These are phyloP conservation scores for Drosophila burlai DNA, from an alignment of 1,140 invertebrate genomes.

Conservation along the genomic window DNA sequence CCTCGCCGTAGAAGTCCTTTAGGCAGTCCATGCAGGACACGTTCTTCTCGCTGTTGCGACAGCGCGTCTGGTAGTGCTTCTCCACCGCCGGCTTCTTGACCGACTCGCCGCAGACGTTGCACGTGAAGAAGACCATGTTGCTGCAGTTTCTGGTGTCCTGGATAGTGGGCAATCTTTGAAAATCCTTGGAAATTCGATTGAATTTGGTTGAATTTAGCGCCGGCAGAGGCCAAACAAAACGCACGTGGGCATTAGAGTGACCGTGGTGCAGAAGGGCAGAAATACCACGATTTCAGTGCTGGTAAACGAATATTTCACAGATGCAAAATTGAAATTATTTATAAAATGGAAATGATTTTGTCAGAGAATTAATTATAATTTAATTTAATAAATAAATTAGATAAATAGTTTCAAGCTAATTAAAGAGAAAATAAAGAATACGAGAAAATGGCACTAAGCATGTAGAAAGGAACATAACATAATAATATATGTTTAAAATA, in stretches of 20 bases:
- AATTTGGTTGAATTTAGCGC: slow-evolving; percentile 22
- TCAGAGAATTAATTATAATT: no score
- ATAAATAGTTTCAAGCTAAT: no score
- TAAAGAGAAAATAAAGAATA: no score
- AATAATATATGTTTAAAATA: no score
- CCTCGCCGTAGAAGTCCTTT: slow-evolving; percentile 92
- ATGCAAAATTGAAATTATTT: no score
- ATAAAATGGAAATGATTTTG: no score
- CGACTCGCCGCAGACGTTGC: slow-evolving; percentile 94
- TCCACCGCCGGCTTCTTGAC: slow-evolving; percentile 96
- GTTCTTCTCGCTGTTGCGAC: slow-evolving; percentile 87
- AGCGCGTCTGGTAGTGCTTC: slow-evolving; percentile 93
- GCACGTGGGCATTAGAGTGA: slow-evolving; percentile 43
- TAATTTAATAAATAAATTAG: background rate
- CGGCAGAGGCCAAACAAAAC: slow-evolving; percentile 47
- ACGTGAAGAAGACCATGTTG: slow-evolving; percentile 96
- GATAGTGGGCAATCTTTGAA: background rate
- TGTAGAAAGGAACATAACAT: no score
- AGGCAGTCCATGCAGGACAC: slow-evolving; percentile 96
- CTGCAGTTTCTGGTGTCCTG: background rate
- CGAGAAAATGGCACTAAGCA: no score
- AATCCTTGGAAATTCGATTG: background rate
- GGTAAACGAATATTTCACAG: background rate
- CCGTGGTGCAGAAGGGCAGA: background rate
- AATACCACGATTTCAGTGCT: background rate